phyloP scores from a whole-genome alignment of 2,888 invertebrate genomes.

The Cacoxenus indagator region DNA sequence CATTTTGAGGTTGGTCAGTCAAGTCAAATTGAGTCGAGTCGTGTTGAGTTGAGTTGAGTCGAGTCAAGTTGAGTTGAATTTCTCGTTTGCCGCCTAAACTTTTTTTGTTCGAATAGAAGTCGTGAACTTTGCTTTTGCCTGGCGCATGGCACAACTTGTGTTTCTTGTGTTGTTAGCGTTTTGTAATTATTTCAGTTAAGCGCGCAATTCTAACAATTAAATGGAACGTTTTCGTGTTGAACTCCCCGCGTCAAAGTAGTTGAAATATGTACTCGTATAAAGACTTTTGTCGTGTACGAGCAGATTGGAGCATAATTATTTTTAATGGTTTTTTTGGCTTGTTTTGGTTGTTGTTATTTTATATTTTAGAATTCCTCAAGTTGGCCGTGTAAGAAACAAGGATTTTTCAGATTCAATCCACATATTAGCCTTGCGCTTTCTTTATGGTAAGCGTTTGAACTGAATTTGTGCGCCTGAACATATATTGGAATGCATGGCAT shows the following conservation, averaged over 20 bases:
- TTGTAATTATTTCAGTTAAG: background rate
- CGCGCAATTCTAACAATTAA: slow-evolving; percentile 10
- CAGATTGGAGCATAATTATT: background rate
- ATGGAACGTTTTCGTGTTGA: background rate
- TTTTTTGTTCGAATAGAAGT: background rate
- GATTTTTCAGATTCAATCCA: too few species aligned
- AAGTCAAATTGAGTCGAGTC: background rate
- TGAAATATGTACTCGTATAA: background rate
- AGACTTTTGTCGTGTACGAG: background rate
- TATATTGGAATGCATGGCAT: too few species aligned
- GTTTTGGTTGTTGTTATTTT: background rate
- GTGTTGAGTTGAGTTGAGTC: too few species aligned
- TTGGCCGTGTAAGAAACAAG: too few species aligned
- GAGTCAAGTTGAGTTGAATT: background rate
- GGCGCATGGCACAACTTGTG: background rate
- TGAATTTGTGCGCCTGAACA: too few species aligned
- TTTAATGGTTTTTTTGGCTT: background rate
- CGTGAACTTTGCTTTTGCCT: background rate
- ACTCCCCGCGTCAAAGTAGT: background rate
- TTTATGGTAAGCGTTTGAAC: too few species aligned
- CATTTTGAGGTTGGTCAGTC: slow-evolving; percentile 18
- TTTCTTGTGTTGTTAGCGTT: background rate
- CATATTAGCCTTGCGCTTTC: too few species aligned
- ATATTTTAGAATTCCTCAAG: too few species aligned
- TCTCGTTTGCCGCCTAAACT: background rate